Evolutionary conservation across 2,797 vertebrate genomes (phyloP).

Genomic region (Thripadectes ignobilis): DNA sequence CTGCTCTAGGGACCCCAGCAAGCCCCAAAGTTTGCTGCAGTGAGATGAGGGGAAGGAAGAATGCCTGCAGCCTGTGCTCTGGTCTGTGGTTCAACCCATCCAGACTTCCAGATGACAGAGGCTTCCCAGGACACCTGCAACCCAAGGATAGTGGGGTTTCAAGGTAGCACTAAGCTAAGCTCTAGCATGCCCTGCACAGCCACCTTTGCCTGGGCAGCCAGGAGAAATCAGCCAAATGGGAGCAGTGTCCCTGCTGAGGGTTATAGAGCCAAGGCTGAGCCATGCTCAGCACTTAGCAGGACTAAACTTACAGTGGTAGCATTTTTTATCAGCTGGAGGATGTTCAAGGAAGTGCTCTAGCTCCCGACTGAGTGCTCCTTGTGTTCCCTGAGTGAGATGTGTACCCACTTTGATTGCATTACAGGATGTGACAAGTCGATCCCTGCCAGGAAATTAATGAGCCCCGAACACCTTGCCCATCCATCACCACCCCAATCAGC

Average conservation of each 20-base stretch:
- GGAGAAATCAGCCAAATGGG: background rate
- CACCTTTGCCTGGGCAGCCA: background rate
- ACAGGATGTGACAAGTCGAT: background rate
- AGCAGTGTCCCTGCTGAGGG: background rate
- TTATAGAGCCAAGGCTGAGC: background rate
- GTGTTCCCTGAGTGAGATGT: background rate
- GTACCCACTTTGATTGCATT: background rate
- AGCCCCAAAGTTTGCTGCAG: background rate
- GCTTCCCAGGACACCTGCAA: background rate
- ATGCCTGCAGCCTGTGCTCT: rapidly evolving
- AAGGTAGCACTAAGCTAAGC: background rate
- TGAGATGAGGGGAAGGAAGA: background rate
- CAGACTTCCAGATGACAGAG: background rate
- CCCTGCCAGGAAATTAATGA: constrained; percentile 35
- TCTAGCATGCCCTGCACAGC: background rate
- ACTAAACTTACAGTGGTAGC: background rate
- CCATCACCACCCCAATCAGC: constrained; percentile 26
- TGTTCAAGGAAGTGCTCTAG: background rate
- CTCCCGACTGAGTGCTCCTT: background rate
- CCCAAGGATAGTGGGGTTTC: background rate
- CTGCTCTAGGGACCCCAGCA: background rate
- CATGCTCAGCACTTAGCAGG: background rate
- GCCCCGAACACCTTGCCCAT: background rate
- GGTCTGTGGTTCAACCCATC: background rate
- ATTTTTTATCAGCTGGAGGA: background rate